These are phyloP conservation scores for Heloderma charlesbogerti DNA, from an alignment of 2,113 vertebrate genomes.

Conservation along the genomic window DNA sequence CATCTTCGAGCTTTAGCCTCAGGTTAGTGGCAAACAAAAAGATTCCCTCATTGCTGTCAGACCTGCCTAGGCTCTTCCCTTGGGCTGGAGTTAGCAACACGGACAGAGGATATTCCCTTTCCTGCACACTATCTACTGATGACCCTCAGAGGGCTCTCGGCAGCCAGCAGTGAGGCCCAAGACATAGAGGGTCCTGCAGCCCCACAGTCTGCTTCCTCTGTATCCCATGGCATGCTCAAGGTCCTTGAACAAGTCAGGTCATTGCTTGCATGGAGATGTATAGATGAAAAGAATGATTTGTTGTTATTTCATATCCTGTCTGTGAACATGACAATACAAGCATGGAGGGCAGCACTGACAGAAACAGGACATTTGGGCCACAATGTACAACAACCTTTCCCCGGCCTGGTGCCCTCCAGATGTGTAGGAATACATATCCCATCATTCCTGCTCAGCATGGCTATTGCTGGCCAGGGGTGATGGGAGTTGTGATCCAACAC, in stretches of 20 bases:
- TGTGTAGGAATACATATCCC: too few species aligned
- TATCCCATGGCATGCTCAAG: background rate
- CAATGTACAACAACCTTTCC: too few species aligned
- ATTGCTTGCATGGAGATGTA: background rate
- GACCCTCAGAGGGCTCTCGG: background rate
- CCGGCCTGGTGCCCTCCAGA: background rate
- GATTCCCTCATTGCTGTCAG: background rate
- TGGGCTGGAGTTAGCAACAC: background rate
- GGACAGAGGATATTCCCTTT: background rate
- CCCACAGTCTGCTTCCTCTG: background rate
- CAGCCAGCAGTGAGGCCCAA: background rate
- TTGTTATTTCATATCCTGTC: background rate
- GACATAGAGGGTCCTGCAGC: too few species aligned
- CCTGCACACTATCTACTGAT: background rate
- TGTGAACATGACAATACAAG: background rate
- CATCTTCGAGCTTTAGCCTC: background rate
- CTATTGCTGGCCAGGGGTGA: too few species aligned
- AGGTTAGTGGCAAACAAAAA: background rate
- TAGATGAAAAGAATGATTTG: background rate
- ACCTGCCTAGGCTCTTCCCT: accelerated
- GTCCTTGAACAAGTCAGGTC: background rate
- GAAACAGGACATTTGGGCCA: background rate
- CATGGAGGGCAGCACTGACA: background rate
- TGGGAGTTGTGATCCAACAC: too few species aligned
- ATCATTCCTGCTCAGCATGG: too few species aligned